phyloP scores from a whole-genome alignment of 2,888 invertebrate genomes.

The Drosophila subquinaria region DNA sequence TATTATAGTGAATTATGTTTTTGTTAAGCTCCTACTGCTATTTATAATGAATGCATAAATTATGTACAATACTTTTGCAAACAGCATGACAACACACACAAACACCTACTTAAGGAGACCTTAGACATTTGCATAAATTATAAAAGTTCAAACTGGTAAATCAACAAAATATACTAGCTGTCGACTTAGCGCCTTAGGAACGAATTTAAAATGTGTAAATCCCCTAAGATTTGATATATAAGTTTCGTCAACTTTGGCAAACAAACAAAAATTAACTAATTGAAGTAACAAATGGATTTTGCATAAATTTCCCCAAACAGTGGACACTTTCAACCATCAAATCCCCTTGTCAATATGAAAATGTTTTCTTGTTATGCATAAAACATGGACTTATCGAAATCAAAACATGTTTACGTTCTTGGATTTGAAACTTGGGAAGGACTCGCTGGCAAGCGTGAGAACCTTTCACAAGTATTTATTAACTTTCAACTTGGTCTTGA shows the following conservation, averaged over 20 bases:
- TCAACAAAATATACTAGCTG: conserved; percentile 17
- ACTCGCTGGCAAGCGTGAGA: conserved; percentile 15
- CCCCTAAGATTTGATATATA: neutral
- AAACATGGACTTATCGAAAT: conserved; percentile 63
- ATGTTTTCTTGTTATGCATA: conserved; percentile 54
- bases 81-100: conserved; percentile 8
- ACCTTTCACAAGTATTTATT: conserved; percentile 44
- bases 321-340: conserved; percentile 28
- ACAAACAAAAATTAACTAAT: conserved; percentile 57
- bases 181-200: conserved; percentile 35
- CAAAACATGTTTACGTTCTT: conserved; percentile 65
- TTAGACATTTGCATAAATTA: conserved; percentile 56
- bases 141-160: conserved; percentile 32
- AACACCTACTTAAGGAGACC: neutral
- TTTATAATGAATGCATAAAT: conserved; percentile 39
- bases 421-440: conserved; percentile 24
- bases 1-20: conserved; percentile 2
- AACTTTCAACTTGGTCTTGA: conserved; percentile 35
- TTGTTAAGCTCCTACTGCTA: conserved; percentile 8
- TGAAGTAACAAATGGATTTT: conserved; percentile 49
- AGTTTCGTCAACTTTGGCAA: conserved; percentile 11
- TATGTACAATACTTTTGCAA: conserved; percentile 3
- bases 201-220: conserved; percentile 43
- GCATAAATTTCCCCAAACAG: conserved; percentile 46
- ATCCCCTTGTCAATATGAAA: conserved; percentile 40